Evolutionary conservation across 2,797 vertebrate genomes (phyloP).

Genomic region (Eospalax fontanierii): DNA sequence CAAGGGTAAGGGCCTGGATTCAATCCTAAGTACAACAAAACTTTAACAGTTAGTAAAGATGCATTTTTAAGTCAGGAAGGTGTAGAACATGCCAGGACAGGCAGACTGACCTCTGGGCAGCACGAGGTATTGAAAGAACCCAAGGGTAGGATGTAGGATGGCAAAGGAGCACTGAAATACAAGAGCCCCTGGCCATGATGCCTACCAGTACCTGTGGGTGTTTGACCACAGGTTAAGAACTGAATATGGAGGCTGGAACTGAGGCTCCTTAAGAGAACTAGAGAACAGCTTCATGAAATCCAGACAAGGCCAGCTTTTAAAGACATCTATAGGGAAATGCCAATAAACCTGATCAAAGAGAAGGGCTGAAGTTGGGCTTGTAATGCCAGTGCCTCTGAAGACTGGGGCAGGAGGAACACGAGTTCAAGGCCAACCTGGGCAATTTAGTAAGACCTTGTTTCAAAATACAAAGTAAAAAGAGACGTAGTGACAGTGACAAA

Average conservation of each 20-base stretch:
- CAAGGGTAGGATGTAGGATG: accelerated
- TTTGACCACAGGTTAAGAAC: not conserved
- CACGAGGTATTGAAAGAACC: not conserved
- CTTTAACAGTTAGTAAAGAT: not conserved
- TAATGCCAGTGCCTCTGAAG: not conserved
- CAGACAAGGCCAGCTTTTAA: no score
- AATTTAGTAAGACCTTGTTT: not conserved
- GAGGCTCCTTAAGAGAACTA: not conserved
- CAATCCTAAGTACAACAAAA: not conserved
- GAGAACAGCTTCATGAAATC: not conserved
- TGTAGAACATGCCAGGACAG: not conserved
- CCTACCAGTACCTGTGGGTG: not conserved
- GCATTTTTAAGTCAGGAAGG: not conserved
- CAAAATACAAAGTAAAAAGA: not conserved
- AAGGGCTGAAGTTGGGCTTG: not conserved
- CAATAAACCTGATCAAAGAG: not conserved
- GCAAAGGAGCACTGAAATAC: accelerated
- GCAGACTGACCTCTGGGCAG: not conserved
- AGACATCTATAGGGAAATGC: not conserved
- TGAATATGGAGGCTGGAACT: not conserved
- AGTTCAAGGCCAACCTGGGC: not conserved
- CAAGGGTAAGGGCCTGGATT: not conserved
- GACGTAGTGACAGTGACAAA: not conserved
- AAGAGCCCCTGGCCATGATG: accelerated
- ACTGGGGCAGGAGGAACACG: not conserved